These are phyloP conservation scores for Cephus pulcher DNA, from an alignment of 2,888 invertebrate genomes.

Conservation along the genomic window DNA sequence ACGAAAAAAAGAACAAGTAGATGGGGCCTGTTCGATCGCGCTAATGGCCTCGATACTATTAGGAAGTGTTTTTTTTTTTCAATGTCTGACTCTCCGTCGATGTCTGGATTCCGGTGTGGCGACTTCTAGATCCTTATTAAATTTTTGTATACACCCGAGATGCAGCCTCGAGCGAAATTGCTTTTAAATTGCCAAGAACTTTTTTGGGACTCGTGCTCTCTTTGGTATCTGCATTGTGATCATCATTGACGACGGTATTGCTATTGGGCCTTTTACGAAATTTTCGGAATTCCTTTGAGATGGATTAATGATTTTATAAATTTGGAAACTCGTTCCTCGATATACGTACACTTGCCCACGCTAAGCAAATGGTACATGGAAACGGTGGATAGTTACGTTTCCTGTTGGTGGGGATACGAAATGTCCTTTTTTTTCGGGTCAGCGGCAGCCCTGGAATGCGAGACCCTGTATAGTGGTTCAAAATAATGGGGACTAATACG, in stretches of 20 bases:
- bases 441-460: slow-evolving; percentile 12
- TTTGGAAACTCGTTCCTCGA: background rate
- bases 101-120: slow-evolving; percentile 19
- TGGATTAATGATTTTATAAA: background rate
- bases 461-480: background rate
- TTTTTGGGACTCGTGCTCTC: background rate
- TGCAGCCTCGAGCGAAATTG: slow-evolving; percentile 43
- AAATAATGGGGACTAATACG: slow-evolving; percentile 11
- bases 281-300: background rate
- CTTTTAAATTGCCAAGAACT: slow-evolving; percentile 38
- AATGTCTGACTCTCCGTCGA: background rate
- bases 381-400: background rate
- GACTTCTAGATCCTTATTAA: slow-evolving; percentile 35
- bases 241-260: background rate
- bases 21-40: background rate
- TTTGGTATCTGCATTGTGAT: background rate
- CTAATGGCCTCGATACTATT: background rate
- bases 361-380: background rate
- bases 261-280: background rate
- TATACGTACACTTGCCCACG: background rate
- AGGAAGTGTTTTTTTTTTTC: background rate
- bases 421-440: slow-evolving; percentile 20
- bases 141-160: slow-evolving; percentile 31
- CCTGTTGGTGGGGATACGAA: slow-evolving; percentile 1
- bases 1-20: background rate